Conservation (phyloP, 2,113 vertebrate genomes). For the Odontesthes bonariensis region DNA sequence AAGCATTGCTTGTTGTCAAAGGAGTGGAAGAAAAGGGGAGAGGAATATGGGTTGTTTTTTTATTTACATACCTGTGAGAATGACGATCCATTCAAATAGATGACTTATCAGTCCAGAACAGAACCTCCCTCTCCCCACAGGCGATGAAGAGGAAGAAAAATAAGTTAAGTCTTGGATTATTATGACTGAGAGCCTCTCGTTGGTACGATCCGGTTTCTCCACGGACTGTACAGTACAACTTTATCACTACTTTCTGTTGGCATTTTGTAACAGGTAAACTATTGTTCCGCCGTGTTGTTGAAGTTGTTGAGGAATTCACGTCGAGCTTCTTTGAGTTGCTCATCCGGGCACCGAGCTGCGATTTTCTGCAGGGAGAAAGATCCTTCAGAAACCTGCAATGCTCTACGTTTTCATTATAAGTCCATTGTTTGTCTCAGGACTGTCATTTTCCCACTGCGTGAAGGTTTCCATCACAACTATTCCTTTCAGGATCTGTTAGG, state of each 20-base stretch:
- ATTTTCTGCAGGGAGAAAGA: conserved; percentile 1
- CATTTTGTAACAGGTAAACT: conserved; percentile 27
- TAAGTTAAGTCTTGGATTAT: conserved; percentile 73
- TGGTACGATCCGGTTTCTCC: conserved; percentile 32
- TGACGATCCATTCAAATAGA: conserved; percentile 73
- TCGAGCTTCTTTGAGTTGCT: not conserved
- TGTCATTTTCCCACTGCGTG: conserved; percentile 51
- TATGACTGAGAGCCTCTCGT: conserved; percentile 43
- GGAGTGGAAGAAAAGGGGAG: conserved; percentile 69
- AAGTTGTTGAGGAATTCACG: conserved; percentile 20
- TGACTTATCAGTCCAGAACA: conserved; percentile 81
- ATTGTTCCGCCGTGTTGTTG: conserved; percentile 27
- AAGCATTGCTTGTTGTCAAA: conserved; percentile 73
- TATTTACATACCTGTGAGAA: conserved; percentile 81
- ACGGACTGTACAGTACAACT: conserved; percentile 32
- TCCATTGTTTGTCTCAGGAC: conserved; percentile 54
- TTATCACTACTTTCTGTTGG: conserved; percentile 39
- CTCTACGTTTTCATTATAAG: conserved; percentile 48
- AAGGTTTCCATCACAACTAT: conserved; percentile 68
- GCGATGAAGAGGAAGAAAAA: conserved; percentile 68
- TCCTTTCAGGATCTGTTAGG: conserved; percentile 75
- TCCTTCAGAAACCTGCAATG: conserved; percentile 44
- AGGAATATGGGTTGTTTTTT: conserved; percentile 67
- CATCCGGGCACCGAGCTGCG: conserved; percentile 29
- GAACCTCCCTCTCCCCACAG: conserved; percentile 74